phyloP scores from a whole-genome alignment of 2,888 invertebrate genomes.

The Philonicus albiceps region DNA sequence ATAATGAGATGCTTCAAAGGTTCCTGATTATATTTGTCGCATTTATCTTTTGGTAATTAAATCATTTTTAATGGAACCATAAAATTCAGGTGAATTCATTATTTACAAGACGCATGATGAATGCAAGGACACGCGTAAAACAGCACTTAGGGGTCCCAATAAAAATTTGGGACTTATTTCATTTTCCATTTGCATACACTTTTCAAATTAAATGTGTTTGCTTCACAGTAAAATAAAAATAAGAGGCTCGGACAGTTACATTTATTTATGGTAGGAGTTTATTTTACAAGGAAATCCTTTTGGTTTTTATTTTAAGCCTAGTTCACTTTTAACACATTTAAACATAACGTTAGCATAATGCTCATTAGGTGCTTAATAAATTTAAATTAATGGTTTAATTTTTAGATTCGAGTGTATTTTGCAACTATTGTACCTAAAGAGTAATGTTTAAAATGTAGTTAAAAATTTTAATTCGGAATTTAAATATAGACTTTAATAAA shows the following conservation, averaged over 20 bases:
- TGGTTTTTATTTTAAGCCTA: not conserved
- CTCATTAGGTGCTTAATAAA: not conserved
- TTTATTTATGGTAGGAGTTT: not conserved
- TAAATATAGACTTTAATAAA: no score
- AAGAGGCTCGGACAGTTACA: not conserved
- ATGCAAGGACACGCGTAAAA: not conserved
- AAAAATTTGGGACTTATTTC: not conserved
- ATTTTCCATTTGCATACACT: not conserved
- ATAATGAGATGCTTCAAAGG: slow-evolving; percentile 6
- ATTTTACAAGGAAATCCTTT: not conserved
- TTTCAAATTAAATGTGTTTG: not conserved
- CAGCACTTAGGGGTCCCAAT: not conserved
- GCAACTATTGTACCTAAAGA: no score
- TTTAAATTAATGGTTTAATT: not conserved
- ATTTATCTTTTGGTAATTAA: slow-evolving; percentile 6
- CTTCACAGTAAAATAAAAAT: not conserved
- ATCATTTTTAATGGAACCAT: not conserved
- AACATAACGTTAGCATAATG: not conserved
- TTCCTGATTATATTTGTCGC: slow-evolving; percentile 1
- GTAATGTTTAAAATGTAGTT: no score
- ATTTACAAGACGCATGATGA: not conserved
- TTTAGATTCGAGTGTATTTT: no score
- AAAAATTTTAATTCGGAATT: no score
- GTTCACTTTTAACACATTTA: not conserved
- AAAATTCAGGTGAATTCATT: not conserved